Conservation (phyloP, 1,140 invertebrate species). For the Trichonephila clavata region DNA sequence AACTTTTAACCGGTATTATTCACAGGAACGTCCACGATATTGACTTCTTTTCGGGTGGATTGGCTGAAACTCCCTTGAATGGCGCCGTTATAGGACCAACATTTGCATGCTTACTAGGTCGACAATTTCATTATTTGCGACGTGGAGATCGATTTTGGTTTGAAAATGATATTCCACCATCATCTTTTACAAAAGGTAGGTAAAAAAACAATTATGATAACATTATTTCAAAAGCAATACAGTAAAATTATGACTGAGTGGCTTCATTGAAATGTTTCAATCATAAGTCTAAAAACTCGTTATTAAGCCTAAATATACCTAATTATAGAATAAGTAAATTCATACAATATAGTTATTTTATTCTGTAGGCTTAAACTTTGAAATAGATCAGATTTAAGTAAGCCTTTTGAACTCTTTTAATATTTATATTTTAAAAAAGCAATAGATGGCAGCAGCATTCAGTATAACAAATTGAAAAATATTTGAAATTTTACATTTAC, state of each 20-base stretch:
- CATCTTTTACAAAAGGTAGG: constrained; percentile 86
- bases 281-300: no score
- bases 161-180: constrained; percentile 96
- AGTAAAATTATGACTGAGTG: no score
- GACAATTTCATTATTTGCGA: constrained; percentile 90
- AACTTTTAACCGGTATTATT: neutral
- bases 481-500: neutral
- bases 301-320: no score
- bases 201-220: neutral
- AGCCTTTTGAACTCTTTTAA: neutral
- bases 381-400: neutral
- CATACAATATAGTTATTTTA: no score
- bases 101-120: constrained; percentile 89
- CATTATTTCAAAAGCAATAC: no score
- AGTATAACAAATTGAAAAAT: neutral
- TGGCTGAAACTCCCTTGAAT: constrained; percentile 88
- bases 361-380: no score
- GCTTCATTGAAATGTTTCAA: no score
- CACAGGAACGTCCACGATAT: constrained; percentile 87
- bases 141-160: constrained; percentile 95
- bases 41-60: constrained; percentile 92
- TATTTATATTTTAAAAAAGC: neutral
- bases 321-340: no score
- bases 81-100: constrained; percentile 91
- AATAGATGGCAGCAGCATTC: constrained; percentile 3